These are phyloP conservation scores for Spisula solida DNA, from an alignment of 2,888 invertebrate genomes.

Conservation along the genomic window DNA sequence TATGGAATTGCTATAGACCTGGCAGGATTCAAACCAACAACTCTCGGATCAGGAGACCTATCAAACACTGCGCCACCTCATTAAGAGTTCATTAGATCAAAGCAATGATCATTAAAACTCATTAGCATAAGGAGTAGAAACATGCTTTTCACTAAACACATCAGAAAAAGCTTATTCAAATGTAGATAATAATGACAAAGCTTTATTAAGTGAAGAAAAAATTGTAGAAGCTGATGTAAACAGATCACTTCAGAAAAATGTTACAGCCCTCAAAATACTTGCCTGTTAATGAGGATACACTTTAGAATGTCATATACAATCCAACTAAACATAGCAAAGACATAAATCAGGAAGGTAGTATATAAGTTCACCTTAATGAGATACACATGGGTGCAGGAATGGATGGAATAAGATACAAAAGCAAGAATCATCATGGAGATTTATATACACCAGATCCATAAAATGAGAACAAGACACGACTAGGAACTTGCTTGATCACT, in stretches of 20 bases:
- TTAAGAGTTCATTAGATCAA: too few species aligned
- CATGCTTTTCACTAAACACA: too few species aligned
- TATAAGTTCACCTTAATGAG: background rate
- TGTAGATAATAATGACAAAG: too few species aligned
- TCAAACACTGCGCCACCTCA: too few species aligned
- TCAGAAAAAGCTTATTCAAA: too few species aligned
- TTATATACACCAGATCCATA: background rate
- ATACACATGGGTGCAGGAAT: background rate
- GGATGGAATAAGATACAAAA: background rate
- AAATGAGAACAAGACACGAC: constrained; percentile 1
- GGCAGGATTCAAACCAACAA: too few species aligned
- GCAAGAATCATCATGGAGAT: background rate
- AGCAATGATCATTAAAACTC: too few species aligned
- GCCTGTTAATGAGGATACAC: background rate
- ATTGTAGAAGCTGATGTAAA: too few species aligned
- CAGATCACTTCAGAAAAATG: background rate
- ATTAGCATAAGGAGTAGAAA: too few species aligned
- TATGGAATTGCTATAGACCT: too few species aligned
- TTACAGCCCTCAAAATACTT: background rate
- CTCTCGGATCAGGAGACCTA: too few species aligned
- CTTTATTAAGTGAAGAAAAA: too few species aligned
- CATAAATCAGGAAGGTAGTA: background rate
- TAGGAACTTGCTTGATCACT: background rate
- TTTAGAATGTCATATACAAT: background rate
- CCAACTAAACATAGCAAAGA: background rate